These are phyloP conservation scores for Macrophya annulata DNA, from an alignment of 2,888 invertebrate species.

Conservation along the genomic window DNA sequence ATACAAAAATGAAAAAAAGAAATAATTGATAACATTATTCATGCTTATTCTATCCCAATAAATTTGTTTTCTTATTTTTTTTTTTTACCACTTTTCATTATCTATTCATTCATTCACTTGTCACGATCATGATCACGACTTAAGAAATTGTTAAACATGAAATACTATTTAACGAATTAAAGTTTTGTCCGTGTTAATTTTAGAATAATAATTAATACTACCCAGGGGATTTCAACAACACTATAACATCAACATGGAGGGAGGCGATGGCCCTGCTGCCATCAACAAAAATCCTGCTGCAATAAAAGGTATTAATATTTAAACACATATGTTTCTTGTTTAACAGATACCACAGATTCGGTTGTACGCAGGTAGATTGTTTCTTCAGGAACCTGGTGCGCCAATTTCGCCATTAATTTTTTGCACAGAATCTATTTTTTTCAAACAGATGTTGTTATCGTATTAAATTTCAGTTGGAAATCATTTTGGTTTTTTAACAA, in stretches of 20 bases:
- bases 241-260: conserved; percentile 72
- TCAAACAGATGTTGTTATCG: not conserved
- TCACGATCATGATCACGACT: not conserved
- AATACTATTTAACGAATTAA: not conserved
- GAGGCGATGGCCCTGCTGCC: conserved; percentile 76
- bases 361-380: conserved; percentile 16
- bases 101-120: not conserved
- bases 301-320: conserved; percentile 72
- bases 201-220: conserved; percentile 22
- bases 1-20: not conserved
- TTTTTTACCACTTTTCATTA: not conserved
- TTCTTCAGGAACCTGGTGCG: conserved; percentile 36
- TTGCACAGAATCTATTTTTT: not conserved
- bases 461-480: not conserved
- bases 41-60: too few relatives aligned
- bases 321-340: not conserved
- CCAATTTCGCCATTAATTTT: not conserved
- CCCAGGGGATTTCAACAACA: conserved; percentile 1
- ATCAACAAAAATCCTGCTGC: conserved; percentile 74
- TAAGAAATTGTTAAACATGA: not conserved
- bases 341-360: not conserved
- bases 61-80: not conserved
- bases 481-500: too few relatives aligned
- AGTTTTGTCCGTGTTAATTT: not conserved
- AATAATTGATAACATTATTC: not conserved